Conservation (phyloP, 2,113 vertebrate species). For the Phylloscopus trochiloides region DNA sequence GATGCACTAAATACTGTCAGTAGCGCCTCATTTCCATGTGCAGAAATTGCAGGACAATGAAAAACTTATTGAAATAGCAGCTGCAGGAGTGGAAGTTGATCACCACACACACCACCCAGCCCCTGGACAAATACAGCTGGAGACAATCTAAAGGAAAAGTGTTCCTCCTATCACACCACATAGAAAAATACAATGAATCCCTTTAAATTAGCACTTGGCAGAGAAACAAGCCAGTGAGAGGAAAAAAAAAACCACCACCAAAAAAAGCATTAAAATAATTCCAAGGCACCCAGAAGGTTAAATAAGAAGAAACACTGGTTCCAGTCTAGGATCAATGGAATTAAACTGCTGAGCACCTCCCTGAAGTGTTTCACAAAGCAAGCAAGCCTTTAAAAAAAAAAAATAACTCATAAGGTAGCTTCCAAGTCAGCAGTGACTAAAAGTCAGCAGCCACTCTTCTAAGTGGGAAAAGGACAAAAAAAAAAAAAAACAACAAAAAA, state of each 20-base stretch:
- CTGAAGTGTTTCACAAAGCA: background rate
- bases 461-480: background rate
- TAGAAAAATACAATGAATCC: conserved; percentile 12
- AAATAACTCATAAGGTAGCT: background rate
- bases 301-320: background rate
- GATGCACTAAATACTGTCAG: background rate
- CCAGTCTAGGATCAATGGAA: background rate
- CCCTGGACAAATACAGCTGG: conserved; percentile 39
- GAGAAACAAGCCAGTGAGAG: background rate
- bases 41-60: background rate
- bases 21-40: background rate
- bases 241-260: background rate
- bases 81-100: background rate
- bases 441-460: background rate
- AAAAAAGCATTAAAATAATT: background rate
- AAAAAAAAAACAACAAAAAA: background rate
- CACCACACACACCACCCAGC: background rate
- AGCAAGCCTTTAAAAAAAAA: background rate
- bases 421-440: background rate
- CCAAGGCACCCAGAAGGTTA: background rate
- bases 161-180: background rate
- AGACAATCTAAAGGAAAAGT: background rate
- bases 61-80: background rate
- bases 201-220: conserved; percentile 31
- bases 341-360: background rate